These are phyloP conservation scores for Eumeta japonica DNA, from an alignment of 1,140 invertebrate species.

Conservation along the genomic window DNA sequence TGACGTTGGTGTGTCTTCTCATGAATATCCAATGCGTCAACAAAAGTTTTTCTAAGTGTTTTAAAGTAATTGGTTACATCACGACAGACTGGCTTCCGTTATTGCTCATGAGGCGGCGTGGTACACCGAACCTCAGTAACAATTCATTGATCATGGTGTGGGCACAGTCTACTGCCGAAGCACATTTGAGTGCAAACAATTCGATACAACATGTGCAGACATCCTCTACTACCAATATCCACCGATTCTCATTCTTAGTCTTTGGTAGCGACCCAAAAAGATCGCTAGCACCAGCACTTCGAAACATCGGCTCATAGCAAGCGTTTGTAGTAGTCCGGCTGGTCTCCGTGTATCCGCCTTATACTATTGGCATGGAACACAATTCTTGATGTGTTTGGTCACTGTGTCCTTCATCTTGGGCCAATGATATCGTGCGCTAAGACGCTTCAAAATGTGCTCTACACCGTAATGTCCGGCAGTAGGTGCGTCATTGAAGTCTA, in stretches of 20 bases:
- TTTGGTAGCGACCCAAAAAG: constrained; percentile 9
- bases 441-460: constrained; percentile 13
- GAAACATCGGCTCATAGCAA: constrained; percentile 6
- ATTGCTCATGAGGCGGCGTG: constrained; percentile 25
- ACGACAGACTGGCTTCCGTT: constrained; percentile 24
- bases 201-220: constrained; percentile 10
- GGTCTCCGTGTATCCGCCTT: constrained; percentile 15
- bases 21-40: too few species aligned
- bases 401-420: constrained; percentile 14
- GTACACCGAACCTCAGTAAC: constrained; percentile 20
- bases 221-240: constrained; percentile 21
- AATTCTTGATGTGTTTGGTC: constrained; percentile 8
- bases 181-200: constrained; percentile 13
- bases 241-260: constrained; percentile 12
- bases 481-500: constrained; percentile 16
- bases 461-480: constrained; percentile 22
- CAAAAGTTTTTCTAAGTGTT: too few species aligned
- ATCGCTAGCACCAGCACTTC: constrained; percentile 13
- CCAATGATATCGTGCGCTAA: constrained; percentile 20
- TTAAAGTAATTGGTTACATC: too few species aligned
- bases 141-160: constrained; percentile 13
- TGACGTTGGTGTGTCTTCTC: too few species aligned
- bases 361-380: constrained; percentile 11
- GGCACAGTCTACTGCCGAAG: constrained; percentile 19
- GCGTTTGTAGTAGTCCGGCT: constrained; percentile 7